These are phyloP conservation scores for Pristionchus mayeri DNA, from an alignment of 2,888 invertebrate species.

Conservation along the genomic window DNA sequence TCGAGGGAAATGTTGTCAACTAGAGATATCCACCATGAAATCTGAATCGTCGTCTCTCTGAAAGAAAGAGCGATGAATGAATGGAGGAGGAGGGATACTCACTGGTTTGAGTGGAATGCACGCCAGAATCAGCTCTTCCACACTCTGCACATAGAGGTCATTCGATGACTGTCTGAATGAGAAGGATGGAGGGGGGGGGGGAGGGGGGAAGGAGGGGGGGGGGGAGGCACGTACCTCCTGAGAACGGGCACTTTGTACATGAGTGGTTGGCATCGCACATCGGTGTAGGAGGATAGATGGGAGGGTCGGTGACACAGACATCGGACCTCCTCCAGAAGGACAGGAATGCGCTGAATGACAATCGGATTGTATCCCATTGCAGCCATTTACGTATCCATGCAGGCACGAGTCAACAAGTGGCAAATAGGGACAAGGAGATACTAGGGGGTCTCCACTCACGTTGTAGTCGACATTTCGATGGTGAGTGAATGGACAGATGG, in stretches of 20 bases:
- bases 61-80: neutral
- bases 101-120: conserved; percentile 55
- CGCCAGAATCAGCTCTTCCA: conserved; percentile 54
- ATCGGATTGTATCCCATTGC: neutral
- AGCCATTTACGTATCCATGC: neutral
- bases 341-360: conserved; percentile 55
- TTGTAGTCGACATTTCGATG: conserved; percentile 52
- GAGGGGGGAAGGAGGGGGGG: neutral
- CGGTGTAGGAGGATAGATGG: conserved; percentile 56
- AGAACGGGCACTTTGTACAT: conserved; percentile 55
- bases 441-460: no score
- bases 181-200: neutral
- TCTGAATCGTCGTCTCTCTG: conserved; percentile 15
- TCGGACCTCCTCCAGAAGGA: conserved; percentile 52
- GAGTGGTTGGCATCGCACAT: conserved; percentile 55
- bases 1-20: neutral
- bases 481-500: conserved; percentile 54
- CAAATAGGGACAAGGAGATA: neutral
- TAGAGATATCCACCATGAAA: conserved; percentile 21
- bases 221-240: neutral
- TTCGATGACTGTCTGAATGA: conserved; percentile 37
- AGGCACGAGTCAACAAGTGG: conserved; percentile 7
- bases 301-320: conserved; percentile 57
- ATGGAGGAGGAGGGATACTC: conserved; percentile 8
- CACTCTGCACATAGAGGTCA: conserved; percentile 39